Conservation (phyloP, 2,113 vertebrate species). For the Pogona vitticeps region DNA sequence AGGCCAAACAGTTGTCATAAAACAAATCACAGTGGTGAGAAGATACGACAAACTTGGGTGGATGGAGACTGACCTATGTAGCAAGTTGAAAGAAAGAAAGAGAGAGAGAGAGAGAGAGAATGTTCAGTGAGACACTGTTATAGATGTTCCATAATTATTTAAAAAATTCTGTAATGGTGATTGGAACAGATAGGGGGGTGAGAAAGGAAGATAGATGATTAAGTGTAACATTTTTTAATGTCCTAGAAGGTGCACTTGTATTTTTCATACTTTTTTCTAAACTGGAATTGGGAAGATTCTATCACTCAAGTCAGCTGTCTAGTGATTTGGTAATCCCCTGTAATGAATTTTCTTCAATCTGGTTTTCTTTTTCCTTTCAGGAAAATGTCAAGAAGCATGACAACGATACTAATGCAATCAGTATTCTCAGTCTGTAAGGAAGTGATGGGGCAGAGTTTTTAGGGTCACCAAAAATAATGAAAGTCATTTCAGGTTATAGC, state of each 20-base stretch:
- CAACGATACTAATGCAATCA: background rate
- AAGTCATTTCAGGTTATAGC: background rate
- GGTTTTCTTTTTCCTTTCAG: background rate
- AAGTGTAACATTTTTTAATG: background rate
- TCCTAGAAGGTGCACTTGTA: background rate
- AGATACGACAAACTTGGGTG: no score
- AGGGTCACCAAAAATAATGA: background rate
- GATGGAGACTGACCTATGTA: no score
- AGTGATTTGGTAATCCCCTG: conserved; percentile 17
- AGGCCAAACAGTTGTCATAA: no score
- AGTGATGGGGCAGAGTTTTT: background rate
- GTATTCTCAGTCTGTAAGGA: background rate
- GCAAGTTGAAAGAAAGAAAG: background rate
- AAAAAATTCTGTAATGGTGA: background rate
- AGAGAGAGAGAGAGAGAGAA: background rate
- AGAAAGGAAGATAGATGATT: no score
- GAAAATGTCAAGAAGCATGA: background rate
- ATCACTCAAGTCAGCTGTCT: conserved; percentile 3
- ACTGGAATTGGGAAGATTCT: background rate
- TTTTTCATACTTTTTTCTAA: conserved; percentile 23
- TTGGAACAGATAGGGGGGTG: background rate
- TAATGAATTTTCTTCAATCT: background rate
- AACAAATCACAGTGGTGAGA: no score
- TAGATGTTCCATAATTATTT: background rate
- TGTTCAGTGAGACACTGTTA: background rate